phyloP scores from a whole-genome alignment of 2,113 vertebrate species.

The Corythoichthys intestinalis region DNA sequence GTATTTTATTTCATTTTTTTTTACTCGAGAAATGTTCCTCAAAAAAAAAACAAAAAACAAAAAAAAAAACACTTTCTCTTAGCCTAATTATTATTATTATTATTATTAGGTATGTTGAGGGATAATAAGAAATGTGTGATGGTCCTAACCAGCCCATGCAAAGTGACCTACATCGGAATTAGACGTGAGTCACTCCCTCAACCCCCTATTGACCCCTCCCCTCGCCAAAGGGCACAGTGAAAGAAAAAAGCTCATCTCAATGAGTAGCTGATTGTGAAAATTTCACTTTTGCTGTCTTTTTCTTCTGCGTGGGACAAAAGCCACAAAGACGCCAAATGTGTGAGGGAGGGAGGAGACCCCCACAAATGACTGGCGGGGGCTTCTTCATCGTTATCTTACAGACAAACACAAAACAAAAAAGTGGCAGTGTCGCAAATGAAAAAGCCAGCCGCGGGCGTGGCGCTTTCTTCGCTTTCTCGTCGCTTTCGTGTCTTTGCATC shows the following conservation, averaged over 20 bases:
- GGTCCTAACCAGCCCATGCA: slow-evolving; percentile 64
- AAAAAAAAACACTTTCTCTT: too few relatives aligned
- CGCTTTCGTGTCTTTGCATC: slow-evolving; percentile 43
- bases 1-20: too few relatives aligned
- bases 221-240: slow-evolving; percentile 36
- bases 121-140: neutral
- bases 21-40: too few relatives aligned
- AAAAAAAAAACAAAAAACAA: too few relatives aligned
- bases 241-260: slow-evolving; percentile 61
- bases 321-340: slow-evolving; percentile 25
- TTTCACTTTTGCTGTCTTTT: slow-evolving; percentile 78
- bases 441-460: slow-evolving; percentile 87
- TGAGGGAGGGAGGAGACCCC: slow-evolving; percentile 58
- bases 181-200: slow-evolving; percentile 55
- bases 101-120: neutral
- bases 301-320: slow-evolving; percentile 63
- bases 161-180: slow-evolving; percentile 87
- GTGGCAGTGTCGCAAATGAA: slow-evolving; percentile 84
- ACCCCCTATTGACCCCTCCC: neutral
- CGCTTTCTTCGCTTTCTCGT: slow-evolving; percentile 60
- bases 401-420: slow-evolving; percentile 77
- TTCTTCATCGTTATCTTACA: slow-evolving; percentile 69
- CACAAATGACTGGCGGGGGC: slow-evolving; percentile 68
- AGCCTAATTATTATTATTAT: too few relatives aligned
- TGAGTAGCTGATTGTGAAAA: slow-evolving; percentile 80